Percentiles rank a stretch among this genome's conserved stretches.
phyloP scores from a whole-genome alignment of 1,140 invertebrate genomes.

The Papilio polyxenes region DNA sequence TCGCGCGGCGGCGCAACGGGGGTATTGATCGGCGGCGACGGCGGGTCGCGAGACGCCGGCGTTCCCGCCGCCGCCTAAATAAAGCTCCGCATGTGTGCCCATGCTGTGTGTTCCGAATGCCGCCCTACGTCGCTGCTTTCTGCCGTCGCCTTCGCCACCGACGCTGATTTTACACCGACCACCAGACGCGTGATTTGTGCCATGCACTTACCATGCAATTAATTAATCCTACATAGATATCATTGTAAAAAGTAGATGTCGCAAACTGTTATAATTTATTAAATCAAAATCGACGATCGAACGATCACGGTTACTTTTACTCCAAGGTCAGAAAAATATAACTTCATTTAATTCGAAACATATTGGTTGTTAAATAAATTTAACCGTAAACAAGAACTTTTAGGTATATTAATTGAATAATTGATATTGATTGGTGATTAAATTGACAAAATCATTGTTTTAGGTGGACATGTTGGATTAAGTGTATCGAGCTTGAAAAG shows the following conservation, averaged over 20 bases:
- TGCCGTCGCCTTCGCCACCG: conserved; percentile 45
- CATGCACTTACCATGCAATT: conserved; percentile 46
- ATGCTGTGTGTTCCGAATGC: conserved; percentile 45
- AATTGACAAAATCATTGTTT: conserved; percentile 42
- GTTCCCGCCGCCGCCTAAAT: conserved; percentile 77
- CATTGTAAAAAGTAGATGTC: neutral
- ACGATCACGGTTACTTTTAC: conserved; percentile 3
- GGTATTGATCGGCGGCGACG: conserved; percentile 77
- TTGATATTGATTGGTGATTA: neutral
- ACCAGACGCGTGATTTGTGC: conserved; percentile 46
- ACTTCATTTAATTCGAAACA: neutral
- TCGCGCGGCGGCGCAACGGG: conserved; percentile 75
- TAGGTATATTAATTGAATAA: neutral
- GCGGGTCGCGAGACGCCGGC: conserved; percentile 75
- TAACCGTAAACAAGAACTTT: neutral
- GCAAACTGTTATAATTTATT: neutral
- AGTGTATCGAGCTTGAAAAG: conserved; percentile 44
- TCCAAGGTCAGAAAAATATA: conserved; percentile 21
- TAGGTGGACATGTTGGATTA: conserved; percentile 73
- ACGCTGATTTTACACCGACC: conserved; percentile 29
- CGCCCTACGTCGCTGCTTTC: conserved; percentile 67
- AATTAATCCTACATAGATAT: conserved; percentile 17
- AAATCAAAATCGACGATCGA: neutral
- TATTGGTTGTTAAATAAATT: neutral
- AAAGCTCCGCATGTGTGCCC: conserved; percentile 76